Evolutionary conservation across 2,797 vertebrate genomes (phyloP), one percentile per base, ranked within the genome.

Genomic region (Pampus argenteus): DNA sequence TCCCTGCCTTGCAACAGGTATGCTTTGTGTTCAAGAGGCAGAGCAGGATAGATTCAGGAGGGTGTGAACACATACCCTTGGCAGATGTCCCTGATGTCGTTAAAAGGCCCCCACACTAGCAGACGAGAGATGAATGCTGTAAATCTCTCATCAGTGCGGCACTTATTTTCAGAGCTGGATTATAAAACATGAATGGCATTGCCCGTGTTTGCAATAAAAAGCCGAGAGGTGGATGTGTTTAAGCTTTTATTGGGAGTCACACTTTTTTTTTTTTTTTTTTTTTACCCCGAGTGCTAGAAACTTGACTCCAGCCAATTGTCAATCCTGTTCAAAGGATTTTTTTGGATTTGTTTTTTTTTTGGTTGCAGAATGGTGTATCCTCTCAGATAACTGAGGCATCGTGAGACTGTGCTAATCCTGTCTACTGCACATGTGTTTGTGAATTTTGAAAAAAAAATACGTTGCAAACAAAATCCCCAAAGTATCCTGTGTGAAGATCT

Each of bases 401-500:
- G 17, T 15, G 22, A 42, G 34, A 64, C 56, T 59, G 26, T 57
- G 23, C 34, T 59, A 57, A 64, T 66, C 48, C 42, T 60, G 15
- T 45, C 57, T 44, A 29, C n/a, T n/a, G n/a, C n/a, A n/a, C 67
- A 76, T 69, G 56, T 81, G 74, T 81, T 60, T 81, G 31, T 75
- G 23, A 54, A 57, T 71, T 78, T 74, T 44, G 74, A 75, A 71
- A 75, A 70, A 69, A 34, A n/a, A n/a, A n/a, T n/a, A n/a, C n/a
- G 57, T 69, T 66, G 25, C 23, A 57, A 62, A 50, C 22, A 58
- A 66, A 22, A 66, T 58, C 48, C 56, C 29, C 5, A 26, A 71
- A 74, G 69, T 14, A 70, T 70, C 15, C 55, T 69, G n/a, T 54
- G 50, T 49, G 23, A 65, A 40, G 54, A 78, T 34, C 28, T 42